Base-by-base conservation (phyloP, 2,797 vertebrate species). In the Crypturellus tataupa region DNA sequence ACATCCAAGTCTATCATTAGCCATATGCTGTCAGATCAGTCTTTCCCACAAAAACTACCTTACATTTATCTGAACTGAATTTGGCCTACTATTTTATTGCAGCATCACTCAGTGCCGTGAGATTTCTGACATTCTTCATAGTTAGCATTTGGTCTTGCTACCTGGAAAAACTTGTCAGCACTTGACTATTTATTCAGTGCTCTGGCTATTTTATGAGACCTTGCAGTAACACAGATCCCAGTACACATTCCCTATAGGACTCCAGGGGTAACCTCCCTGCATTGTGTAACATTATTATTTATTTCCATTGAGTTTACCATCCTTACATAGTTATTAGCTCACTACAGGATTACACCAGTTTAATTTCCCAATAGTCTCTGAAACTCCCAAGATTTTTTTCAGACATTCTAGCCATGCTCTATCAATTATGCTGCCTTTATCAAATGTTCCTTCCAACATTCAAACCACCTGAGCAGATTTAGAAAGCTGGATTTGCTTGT, bases 221-320 rank as follows among this genome's bases (percentile, higher is more conserved):
- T 51, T 85, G 42, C 60, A 94, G 76, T 27, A 68, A 42, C 64
- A 90, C 56, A 70, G 47, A 87, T 51, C 20, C 68, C 51, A 77
- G 59, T 23, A 72, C 5, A 15, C 2, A 1, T 65, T 67, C 67
- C 56, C 55, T 56, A 59, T 17, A 58, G 39, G 24, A 49, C 69
- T 80, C 58, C 37, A 68, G 24, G 3, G 5, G 15, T 46, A 86
- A 81, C 2, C 6, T 5, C n/a, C 29, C 29, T 70, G 23, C 27
- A 37, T 16, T 29, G 24, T 44, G 8, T 44, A 59, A 27, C 12
- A 10, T 62, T 35, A 15, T 55, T 39, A 6, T 14, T 51, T 56
- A 35, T 81, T 81, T 20, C 68, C 20, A 51, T 24, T 16, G 2
- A 49, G 29, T 37, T 88, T 81, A n/a, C 60, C 69, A 1, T 51